phyloP scores from a whole-genome alignment of 2,888 invertebrate genomes.

The Andrena fulva region DNA sequence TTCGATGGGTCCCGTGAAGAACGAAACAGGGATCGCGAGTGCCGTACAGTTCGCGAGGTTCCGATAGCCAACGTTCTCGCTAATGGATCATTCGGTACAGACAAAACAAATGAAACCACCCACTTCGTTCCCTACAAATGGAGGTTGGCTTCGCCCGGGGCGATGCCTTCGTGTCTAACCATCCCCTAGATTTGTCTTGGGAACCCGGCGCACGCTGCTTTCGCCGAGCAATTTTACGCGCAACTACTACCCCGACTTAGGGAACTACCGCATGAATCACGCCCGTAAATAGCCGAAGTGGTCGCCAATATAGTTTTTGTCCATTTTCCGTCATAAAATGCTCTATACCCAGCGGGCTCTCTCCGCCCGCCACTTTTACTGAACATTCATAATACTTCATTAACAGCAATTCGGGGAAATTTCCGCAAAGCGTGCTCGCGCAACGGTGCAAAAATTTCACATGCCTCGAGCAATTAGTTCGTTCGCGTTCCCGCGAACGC shows the following conservation, averaged over 20 bases:
- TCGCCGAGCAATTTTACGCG: slow-evolving; percentile 59
- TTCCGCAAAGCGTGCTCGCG: background rate
- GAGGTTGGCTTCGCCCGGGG: slow-evolving; percentile 29
- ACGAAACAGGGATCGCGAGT: slow-evolving; percentile 40
- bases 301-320: background rate
- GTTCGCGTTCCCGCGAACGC: background rate
- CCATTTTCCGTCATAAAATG: background rate
- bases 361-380: too few species aligned
- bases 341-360: too few species aligned
- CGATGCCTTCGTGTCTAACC: slow-evolving; percentile 49
- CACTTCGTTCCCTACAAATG: slow-evolving; percentile 57
- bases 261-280: slow-evolving; percentile 51
- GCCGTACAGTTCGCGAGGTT: slow-evolving; percentile 32
- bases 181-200: slow-evolving; percentile 58
- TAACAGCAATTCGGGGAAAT: background rate
- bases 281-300: background rate
- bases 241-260: slow-evolving; percentile 30
- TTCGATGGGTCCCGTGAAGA: slow-evolving; percentile 21
- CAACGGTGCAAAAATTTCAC: background rate
- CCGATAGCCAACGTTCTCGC: slow-evolving; percentile 63
- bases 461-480: background rate
- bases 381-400: background rate
- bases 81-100: slow-evolving; percentile 70
- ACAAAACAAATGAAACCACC: slow-evolving; percentile 67
- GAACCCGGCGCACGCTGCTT: slow-evolving; percentile 40